Conservation (phyloP, 37 sponge, comb jelly and placozoan genomes). For the Halisarca cf. caerulea region DNA sequence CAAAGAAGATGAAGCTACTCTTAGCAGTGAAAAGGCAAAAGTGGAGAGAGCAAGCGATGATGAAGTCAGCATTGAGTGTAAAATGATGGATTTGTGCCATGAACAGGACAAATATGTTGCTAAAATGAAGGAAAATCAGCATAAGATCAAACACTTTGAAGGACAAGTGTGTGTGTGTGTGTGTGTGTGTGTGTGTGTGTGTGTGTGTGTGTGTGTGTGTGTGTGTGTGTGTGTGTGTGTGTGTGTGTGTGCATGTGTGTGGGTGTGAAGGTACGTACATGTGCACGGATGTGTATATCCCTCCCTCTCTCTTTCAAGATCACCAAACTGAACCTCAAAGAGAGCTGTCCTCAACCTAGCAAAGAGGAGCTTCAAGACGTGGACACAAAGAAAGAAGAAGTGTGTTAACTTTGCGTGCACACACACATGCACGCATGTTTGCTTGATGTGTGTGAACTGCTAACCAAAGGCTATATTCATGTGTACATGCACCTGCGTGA, state of each 20-base stretch:
- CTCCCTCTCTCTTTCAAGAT: constrained; percentile 38
- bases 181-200: background rate
- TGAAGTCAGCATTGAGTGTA: constrained; percentile 51
- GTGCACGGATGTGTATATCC: no score
- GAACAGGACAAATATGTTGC: constrained; percentile 70
- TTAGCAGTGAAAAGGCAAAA: constrained; percentile 47
- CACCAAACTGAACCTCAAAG: constrained; percentile 60
- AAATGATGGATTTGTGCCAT: constrained; percentile 62
- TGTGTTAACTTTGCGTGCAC: no score
- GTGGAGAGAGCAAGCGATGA: constrained; percentile 61
- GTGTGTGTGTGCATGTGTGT: no score
- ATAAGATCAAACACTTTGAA: constrained; percentile 85
- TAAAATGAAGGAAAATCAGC: constrained; percentile 74
- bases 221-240: no score
- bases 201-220: no score
- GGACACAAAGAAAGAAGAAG: constrained; percentile 66
- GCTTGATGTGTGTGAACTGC: no score
- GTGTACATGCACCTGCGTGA: no score
- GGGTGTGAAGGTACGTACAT: no score
- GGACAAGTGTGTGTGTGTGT: constrained; percentile 60
- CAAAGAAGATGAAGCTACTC: constrained; percentile 27
- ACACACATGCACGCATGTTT: no score
- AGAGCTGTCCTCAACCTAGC: constrained; percentile 40
- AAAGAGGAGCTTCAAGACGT: constrained; percentile 70
- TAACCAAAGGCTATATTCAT: no score